phyloP scores from a whole-genome alignment of 2,888 invertebrate species.

The Zaprionus lineosus region DNA sequence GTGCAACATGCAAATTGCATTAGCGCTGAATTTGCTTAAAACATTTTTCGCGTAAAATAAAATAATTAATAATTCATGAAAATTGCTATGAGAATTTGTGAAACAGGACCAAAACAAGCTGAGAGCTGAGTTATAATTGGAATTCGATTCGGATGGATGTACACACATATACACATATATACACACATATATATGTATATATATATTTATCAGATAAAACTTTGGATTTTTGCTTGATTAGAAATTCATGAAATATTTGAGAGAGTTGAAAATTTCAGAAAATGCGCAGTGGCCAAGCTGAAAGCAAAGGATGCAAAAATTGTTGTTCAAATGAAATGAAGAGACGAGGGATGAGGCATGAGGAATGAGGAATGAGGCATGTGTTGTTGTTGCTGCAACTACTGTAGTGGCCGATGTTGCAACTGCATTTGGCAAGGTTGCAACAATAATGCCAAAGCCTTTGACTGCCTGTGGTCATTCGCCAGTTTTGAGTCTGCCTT shows the following conservation, averaged over 20 bases:
- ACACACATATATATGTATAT: neutral
- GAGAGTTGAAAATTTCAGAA: neutral
- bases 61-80: slow-evolving; percentile 63
- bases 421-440: too few relatives aligned
- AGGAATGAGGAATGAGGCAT: slow-evolving; percentile 49
- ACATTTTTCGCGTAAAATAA: slow-evolving; percentile 24
- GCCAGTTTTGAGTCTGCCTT: too few relatives aligned
- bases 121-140: slow-evolving; percentile 39
- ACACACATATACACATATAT: neutral
- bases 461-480: too few relatives aligned
- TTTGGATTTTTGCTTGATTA: neutral
- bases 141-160: too few relatives aligned
- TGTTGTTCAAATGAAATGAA: slow-evolving; percentile 66
- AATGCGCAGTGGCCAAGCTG: neutral
- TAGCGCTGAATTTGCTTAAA: slow-evolving; percentile 41
- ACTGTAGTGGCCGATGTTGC: neutral
- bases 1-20: slow-evolving; percentile 51
- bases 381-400: slow-evolving; percentile 5
- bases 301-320: slow-evolving; percentile 53
- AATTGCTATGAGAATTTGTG: slow-evolving; percentile 32
- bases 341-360: slow-evolving; percentile 48
- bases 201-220: neutral
- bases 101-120: slow-evolving; percentile 37
- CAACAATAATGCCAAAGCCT: too few relatives aligned
- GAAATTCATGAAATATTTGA: neutral